Base-by-base conservation (phyloP, 1,140 invertebrate species). In the Diorhabda sublineata region DNA sequence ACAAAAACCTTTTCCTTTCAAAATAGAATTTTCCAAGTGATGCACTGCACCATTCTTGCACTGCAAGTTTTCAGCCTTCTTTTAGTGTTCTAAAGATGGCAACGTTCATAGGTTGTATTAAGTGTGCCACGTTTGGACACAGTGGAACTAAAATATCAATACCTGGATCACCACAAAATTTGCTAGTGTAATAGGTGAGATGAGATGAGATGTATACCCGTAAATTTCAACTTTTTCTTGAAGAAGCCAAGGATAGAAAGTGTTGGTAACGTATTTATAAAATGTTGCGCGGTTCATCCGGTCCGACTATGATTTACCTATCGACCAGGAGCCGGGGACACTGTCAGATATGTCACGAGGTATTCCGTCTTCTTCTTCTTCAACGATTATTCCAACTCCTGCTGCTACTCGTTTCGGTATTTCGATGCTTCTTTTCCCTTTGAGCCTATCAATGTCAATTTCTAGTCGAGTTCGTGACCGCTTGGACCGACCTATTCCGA, bases 251-350 rank as follows among this genome's bases (percentile, higher is more conserved):
- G 73, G 69, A 57, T 77, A 58, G 68, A 83, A 82, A 4, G 78
- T 69, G 68, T 82, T 80, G 6, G 74, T 67, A n/a, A 83, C 74
- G 63, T 79, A 84, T 69, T 83, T 80, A 68, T 77, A 83, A 73
- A 84, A 84, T 2, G 76, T 72, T 68, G 76, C 73, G 42, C 58
- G 67, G 6, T 68, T 81, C 80, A 81, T 83, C 82, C 82, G 83
- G 4, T 81, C 79, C 47, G 6, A 77, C 5, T 82, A 79, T 9
- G 77, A 74, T 44, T 68, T 67, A 8, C 82, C 81, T 52, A 82
- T 57, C 2, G 59, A 64, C 73, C 73, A 74, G 11, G 57, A 7
- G 66, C 64, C 41, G 52, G 73, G 70, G 6, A 70, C 45, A 45
- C 43, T 65, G 26, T 43, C 7, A 3, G 58, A 26, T 4, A 73